phyloP scores from a whole-genome alignment of 1,140 invertebrate species.

The Leptinotarsa texana region DNA sequence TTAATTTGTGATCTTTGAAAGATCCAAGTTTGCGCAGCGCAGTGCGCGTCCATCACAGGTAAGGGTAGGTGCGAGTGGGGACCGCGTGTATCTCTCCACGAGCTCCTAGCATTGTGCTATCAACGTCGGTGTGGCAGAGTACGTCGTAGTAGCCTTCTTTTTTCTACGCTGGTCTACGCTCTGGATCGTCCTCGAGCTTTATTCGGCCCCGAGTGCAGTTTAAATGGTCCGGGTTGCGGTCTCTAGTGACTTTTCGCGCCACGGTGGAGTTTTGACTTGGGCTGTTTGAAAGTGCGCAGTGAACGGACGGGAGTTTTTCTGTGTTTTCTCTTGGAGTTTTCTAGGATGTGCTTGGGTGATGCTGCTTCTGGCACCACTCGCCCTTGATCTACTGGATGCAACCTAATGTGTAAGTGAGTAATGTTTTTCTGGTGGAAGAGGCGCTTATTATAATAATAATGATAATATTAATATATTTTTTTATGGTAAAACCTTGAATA shows the following conservation, averaged over 20 bases:
- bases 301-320: slow-evolving; percentile 9
- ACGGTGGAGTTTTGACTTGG: not conserved
- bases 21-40: slow-evolving; percentile 13
- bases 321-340: slow-evolving; percentile 22
- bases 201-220: slow-evolving; percentile 4
- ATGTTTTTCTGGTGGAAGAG: not conserved
- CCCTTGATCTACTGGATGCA: slow-evolving; percentile 54
- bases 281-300: slow-evolving; percentile 12
- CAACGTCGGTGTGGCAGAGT: slow-evolving; percentile 17
- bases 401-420: slow-evolving; percentile 51
- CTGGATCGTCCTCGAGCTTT: slow-evolving; percentile 15
- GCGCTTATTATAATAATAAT: too few relatives aligned
- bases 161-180: slow-evolving; percentile 9
- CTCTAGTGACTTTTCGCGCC: slow-evolving; percentile 16
- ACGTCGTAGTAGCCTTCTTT: slow-evolving; percentile 14
- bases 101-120: slow-evolving; percentile 32
- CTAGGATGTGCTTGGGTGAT: slow-evolving; percentile 53
- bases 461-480: too few relatives aligned
- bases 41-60: slow-evolving; percentile 18
- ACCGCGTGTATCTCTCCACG: slow-evolving; percentile 14
- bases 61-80: slow-evolving; percentile 32
- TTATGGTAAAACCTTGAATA: too few relatives aligned
- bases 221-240: slow-evolving; percentile 12
- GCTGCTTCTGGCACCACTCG: slow-evolving; percentile 53
- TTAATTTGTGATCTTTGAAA: slow-evolving; percentile 19